These are phyloP conservation scores for Dastarcus helophoroides DNA, from an alignment of 2,888 invertebrate species.

Conservation along the genomic window DNA sequence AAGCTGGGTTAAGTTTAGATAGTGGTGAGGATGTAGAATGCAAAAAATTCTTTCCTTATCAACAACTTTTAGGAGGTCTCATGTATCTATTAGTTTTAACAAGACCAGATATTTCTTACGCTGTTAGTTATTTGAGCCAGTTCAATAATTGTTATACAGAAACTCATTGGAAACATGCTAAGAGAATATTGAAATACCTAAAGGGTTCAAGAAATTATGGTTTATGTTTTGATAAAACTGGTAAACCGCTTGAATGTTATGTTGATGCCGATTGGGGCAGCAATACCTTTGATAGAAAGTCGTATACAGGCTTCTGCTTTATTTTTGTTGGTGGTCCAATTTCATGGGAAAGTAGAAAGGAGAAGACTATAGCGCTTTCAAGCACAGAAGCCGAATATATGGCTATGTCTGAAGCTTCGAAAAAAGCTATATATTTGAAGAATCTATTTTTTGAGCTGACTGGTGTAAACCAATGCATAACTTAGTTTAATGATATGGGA, in stretches of 20 bases:
- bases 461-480: slow-evolving; percentile 4
- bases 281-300: slow-evolving; percentile 26
- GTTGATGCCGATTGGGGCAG: slow-evolving; percentile 19
- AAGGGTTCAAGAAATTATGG: slow-evolving; percentile 13
- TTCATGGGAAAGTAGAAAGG: slow-evolving; percentile 23
- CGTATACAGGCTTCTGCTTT: slow-evolving; percentile 24
- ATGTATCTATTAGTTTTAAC: slow-evolving; percentile 18
- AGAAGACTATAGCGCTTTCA: slow-evolving; percentile 20
- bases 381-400: slow-evolving; percentile 23
- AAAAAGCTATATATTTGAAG: slow-evolving; percentile 17
- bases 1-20: slow-evolving; percentile 9
- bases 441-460: slow-evolving; percentile 12
- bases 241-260: slow-evolving; percentile 13
- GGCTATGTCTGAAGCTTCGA: slow-evolving; percentile 16
- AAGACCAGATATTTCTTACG: slow-evolving; percentile 18
- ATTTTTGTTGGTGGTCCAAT: slow-evolving; percentile 15
- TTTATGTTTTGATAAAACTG: slow-evolving; percentile 11
- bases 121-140: slow-evolving; percentile 17
- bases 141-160: slow-evolving; percentile 14
- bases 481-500: slow-evolving; percentile 16
- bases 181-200: slow-evolving; percentile 12
- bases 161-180: slow-evolving; percentile 13
- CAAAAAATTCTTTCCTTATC: slow-evolving; percentile 14
- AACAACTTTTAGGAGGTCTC: slow-evolving; percentile 16
- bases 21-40: slow-evolving; percentile 2